A percentile compares a stretch with the other conserved stretches of the same genome.
Evolutionary conservation across 2,888 invertebrate species (phyloP).

Genomic region (Leucania comma): DNA sequence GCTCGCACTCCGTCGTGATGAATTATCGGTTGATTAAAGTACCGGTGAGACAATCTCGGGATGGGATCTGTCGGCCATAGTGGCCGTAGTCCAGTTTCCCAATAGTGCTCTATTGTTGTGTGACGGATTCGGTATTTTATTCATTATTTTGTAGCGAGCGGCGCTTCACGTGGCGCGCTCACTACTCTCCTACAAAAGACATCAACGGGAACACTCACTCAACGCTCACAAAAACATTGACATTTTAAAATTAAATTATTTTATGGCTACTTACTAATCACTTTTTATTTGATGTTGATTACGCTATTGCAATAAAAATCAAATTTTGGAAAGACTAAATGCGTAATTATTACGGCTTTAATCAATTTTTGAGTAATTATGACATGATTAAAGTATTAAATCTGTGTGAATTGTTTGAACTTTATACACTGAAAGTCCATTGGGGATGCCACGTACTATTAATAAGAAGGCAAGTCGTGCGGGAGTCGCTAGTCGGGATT

Average conservation of each 20-base stretch:
- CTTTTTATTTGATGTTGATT: slow-evolving; percentile 2
- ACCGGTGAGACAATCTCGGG: slow-evolving; percentile 70
- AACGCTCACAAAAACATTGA: slow-evolving; percentile 9
- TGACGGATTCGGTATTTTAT: slow-evolving; percentile 79
- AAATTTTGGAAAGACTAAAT: slow-evolving; percentile 21
- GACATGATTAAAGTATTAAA: slow-evolving; percentile 22
- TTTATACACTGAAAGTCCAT: slow-evolving; percentile 35
- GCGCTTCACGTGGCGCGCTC: slow-evolving; percentile 50
- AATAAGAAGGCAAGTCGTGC: slow-evolving; percentile 19
- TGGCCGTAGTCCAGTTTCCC: slow-evolving; percentile 68
- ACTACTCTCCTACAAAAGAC: slow-evolving; percentile 74
- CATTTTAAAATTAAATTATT: slow-evolving; percentile 5
- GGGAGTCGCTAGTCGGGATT: slow-evolving; percentile 12
- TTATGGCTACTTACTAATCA: not conserved
- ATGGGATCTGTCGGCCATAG: slow-evolving; percentile 67
- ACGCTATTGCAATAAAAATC: slow-evolving; percentile 11
- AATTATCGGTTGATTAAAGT: slow-evolving; percentile 71
- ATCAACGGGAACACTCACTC: slow-evolving; percentile 72
- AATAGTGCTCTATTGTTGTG: slow-evolving; percentile 77
- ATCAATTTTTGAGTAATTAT: slow-evolving; percentile 43
- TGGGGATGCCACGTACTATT: slow-evolving; percentile 4
- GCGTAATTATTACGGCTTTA: slow-evolving; percentile 32
- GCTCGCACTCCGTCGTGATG: slow-evolving; percentile 51
- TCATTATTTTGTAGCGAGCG: slow-evolving; percentile 68
- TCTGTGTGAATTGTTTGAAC: slow-evolving; percentile 42